Percentiles rank a stretch among this genome's conserved stretches.
Conservation (phyloP, 2,113 vertebrate species). For the Osmerus eperlanus region DNA sequence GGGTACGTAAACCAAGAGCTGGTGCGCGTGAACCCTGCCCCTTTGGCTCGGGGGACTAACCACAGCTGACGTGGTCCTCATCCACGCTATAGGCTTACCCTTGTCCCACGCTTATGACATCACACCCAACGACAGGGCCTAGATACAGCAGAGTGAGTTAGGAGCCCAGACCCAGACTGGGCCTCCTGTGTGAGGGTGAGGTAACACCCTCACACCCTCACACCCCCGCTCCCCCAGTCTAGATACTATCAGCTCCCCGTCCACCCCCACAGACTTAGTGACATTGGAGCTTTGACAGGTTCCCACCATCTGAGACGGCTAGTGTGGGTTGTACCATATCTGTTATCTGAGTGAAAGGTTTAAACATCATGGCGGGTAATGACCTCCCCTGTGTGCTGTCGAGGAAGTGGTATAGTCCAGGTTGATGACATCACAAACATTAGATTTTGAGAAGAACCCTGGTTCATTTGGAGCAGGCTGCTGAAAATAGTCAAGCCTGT, state of each 20-base stretch:
- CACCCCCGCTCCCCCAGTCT: not conserved
- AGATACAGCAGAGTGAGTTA: not conserved
- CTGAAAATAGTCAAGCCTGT: conserved; percentile 34
- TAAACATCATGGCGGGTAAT: conserved; percentile 45
- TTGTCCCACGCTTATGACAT: not conserved
- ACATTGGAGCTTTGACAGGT: conserved; percentile 17
- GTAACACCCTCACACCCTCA: conserved; percentile 4
- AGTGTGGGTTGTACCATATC: conserved; percentile 52
- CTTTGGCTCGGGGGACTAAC: conserved; percentile 26
- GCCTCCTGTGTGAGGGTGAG: not conserved
- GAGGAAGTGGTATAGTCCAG: conserved; percentile 22
- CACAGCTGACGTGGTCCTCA: not conserved
- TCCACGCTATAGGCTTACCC: not conserved
- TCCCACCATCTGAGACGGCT: conserved; percentile 63
- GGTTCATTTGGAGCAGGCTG: conserved; percentile 29
- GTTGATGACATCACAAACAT: conserved; percentile 41
- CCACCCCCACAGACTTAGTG: no score
- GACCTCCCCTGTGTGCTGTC: conserved; percentile 17
- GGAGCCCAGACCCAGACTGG: not conserved
- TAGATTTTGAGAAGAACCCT: not conserved
- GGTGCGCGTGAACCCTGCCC: not conserved
- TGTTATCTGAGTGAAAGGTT: conserved; percentile 59
- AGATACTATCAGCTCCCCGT: no score
- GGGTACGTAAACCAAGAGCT: not conserved
- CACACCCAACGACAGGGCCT: not conserved